These are phyloP conservation scores for Spodoptera litura DNA, from an alignment of 1,140 invertebrate species.

Conservation along the genomic window DNA sequence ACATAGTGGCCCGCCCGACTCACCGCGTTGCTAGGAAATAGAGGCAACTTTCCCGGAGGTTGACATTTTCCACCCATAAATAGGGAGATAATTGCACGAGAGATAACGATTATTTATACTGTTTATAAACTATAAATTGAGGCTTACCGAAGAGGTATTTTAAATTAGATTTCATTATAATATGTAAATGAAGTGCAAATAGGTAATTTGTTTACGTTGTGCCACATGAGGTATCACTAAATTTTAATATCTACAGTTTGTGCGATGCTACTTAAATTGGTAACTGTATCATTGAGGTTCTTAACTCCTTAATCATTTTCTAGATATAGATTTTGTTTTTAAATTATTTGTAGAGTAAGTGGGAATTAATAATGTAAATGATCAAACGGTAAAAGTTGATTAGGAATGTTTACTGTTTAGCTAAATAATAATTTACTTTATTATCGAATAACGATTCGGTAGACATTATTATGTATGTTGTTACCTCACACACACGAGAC, in stretches of 20 bases:
- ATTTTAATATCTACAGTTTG: background rate
- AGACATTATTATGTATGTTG: slow-evolving; percentile 5
- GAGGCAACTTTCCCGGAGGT: slow-evolving; percentile 58
- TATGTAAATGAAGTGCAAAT: slow-evolving; percentile 24
- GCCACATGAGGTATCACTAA: too few relatives aligned
- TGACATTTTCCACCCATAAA: slow-evolving; percentile 71
- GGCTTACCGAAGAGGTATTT: slow-evolving; percentile 41
- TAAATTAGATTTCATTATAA: slow-evolving; percentile 47
- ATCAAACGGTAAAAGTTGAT: too few relatives aligned
- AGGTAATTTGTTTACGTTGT: slow-evolving; percentile 21
- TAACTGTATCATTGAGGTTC: background rate
- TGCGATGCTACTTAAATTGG: background rate
- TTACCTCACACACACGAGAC: slow-evolving; percentile 16
- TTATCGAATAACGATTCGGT: background rate
- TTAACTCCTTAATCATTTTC: too few relatives aligned
- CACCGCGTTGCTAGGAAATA: slow-evolving; percentile 27
- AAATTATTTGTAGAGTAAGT: too few relatives aligned
- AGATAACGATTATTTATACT: slow-evolving; percentile 59
- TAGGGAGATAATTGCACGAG: slow-evolving; percentile 71
- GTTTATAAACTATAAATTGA: slow-evolving; percentile 58
- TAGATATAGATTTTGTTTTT: too few relatives aligned
- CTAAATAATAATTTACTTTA: background rate
- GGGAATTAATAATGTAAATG: too few relatives aligned
- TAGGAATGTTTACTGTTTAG: background rate
- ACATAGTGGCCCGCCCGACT: slow-evolving; percentile 43